Evolutionary conservation across 2,888 invertebrate species (phyloP).

Genomic region (Heliconius erato): DNA sequence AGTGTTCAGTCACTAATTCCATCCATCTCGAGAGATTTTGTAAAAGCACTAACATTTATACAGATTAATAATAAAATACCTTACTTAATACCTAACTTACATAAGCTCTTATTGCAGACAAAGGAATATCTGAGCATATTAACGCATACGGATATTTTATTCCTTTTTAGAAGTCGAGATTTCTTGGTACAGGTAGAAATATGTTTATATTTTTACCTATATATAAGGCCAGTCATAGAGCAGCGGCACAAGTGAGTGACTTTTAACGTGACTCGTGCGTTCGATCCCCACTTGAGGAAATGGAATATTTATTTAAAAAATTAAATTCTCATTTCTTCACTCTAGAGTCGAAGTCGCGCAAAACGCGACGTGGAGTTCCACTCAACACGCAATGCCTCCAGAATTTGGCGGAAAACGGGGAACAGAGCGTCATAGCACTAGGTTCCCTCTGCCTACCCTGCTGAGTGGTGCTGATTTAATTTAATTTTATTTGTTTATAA

Average conservation of each 20-base stretch:
- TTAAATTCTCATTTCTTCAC: too few species aligned
- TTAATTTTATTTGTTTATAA: too few species aligned
- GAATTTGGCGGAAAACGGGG: too few species aligned
- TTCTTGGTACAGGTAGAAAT: neutral
- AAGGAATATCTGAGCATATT: slow-evolving; percentile 22
- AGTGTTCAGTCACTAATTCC: neutral
- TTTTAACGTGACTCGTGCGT: neutral
- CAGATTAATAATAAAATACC: slow-evolving; percentile 3
- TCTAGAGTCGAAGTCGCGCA: too few species aligned
- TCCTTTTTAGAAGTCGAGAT: neutral
- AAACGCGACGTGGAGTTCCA: too few species aligned
- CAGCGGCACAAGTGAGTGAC: neutral
- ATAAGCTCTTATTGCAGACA: slow-evolving; percentile 12
- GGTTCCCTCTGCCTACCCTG: too few species aligned
- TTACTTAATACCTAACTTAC: neutral
- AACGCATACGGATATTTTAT: slow-evolving; percentile 21
- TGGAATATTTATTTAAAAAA: neutral
- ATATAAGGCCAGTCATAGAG: neutral
- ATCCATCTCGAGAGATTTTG: neutral
- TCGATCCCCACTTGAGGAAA: neutral
- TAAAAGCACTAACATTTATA: neutral
- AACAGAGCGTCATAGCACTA: too few species aligned
- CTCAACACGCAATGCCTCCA: too few species aligned
- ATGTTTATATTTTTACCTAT: neutral
- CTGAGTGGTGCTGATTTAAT: too few species aligned